Evolutionary conservation across 2,888 invertebrate species (phyloP), one percentile per base, ranked within the genome.

Genomic region (Diogma glabrata): DNA sequence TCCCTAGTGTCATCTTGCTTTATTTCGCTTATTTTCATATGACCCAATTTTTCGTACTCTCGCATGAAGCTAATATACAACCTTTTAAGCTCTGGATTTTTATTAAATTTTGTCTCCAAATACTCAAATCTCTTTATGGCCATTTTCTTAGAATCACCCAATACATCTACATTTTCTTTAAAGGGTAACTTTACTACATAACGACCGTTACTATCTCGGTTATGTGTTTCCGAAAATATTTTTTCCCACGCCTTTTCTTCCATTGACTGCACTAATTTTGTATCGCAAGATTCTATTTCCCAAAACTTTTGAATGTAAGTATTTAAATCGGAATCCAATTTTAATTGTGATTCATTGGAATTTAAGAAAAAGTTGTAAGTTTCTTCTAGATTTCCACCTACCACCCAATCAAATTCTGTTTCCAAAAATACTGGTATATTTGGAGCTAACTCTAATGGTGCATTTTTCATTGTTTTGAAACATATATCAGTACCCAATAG

Each of bases 181-280:
- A 58, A 55, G n/a, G 57, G 58, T 33, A 59, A 43, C n/a, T 47
- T 52, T 6, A 57, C 55, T 14, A 57, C 16, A 33, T 57, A 59
- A 23, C 55, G 16, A 9, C 57, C 57, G 3, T 54, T 30, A n/a
- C 2, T 10, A 23, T 51, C 26, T 22, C 54, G 43, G 4, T 17
- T 50, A 9, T 45, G 45, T 8, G 53, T 56, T 43, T 53, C 47
- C 10, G 36, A 12, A 49, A 60, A 57, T 45, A 55, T 52, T 2
- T 49, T 26, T 54, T 60, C 57, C 33, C 58, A 57, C 36, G 24
- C 24, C 23, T 51, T 38, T 49, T 57, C 56, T 12, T 53, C 51
- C 3, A 19, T 22, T 12, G 56, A 51, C 14, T 51, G 28, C 9
- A 47, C 12, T 19, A 9, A 14, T 2, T 8, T 45, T 6, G 40